A percentile compares a stretch with the other conserved stretches of the same genome.
Conservation (phyloP, 2,113 vertebrate genomes). For the Engystomops pustulosus region DNA sequence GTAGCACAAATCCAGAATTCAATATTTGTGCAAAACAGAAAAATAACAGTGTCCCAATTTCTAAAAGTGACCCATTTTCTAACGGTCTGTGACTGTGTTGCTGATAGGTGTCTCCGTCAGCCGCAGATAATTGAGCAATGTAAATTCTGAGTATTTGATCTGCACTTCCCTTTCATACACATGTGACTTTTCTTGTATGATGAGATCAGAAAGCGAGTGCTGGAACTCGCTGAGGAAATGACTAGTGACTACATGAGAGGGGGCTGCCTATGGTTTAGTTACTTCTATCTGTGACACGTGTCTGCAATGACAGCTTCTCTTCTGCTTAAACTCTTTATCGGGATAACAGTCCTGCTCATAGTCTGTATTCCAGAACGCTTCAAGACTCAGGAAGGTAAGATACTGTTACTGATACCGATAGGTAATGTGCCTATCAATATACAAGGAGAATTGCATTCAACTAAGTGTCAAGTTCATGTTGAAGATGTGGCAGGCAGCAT, state of each 20-base stretch:
- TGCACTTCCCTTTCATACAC: conserved; percentile 11
- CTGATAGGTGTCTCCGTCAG: not conserved
- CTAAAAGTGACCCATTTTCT: not conserved
- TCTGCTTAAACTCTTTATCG: conserved; percentile 76
- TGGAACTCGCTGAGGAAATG: conserved; percentile 69
- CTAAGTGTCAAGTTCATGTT: not conserved
- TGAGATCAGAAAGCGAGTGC: conserved; percentile 48
- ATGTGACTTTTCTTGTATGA: not conserved
- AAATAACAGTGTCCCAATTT: too few species aligned
- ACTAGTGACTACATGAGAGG: conserved; percentile 61
- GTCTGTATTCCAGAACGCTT: conserved; percentile 89
- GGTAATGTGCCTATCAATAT: not conserved
- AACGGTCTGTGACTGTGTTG: not conserved
- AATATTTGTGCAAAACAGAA: too few species aligned
- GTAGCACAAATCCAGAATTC: too few species aligned
- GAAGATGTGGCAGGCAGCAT: not conserved
- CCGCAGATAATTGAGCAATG: not conserved
- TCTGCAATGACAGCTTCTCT: conserved; percentile 75
- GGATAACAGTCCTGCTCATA: conserved; percentile 79
- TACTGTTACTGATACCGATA: too few species aligned
- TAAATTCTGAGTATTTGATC: not conserved
- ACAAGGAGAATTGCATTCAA: not conserved
- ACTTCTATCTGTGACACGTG: conserved; percentile 64
- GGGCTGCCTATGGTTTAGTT: conserved; percentile 63
- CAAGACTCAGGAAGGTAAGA: conserved; percentile 79